Conservation (phyloP, 2,113 vertebrate genomes). For the Perca fluviatilis region DNA sequence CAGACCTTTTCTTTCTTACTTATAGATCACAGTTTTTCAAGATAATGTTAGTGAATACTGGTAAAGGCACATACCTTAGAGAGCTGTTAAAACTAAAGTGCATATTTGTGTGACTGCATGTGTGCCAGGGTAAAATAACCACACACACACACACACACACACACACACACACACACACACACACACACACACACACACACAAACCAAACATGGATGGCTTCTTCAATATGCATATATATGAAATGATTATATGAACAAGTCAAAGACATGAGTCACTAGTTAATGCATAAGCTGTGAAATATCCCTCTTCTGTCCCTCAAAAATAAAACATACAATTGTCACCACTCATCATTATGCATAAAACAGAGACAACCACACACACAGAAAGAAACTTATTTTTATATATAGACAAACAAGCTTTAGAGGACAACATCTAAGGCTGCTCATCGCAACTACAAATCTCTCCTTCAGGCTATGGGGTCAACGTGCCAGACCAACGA, state of each 20-base stretch:
- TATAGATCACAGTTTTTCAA: slow-evolving; percentile 7
- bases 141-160: background rate
- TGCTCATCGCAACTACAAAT: slow-evolving; percentile 41
- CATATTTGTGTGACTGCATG: slow-evolving; percentile 2
- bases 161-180: background rate
- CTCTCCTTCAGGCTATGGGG: slow-evolving; percentile 52
- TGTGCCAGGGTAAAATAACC: background rate
- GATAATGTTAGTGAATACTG: slow-evolving; percentile 20
- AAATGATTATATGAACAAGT: background rate
- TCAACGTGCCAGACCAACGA: slow-evolving; percentile 60
- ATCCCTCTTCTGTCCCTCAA: background rate
- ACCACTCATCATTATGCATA: background rate
- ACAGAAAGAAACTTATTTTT: slow-evolving; percentile 19
- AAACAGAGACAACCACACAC: background rate
- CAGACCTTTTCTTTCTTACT: background rate
- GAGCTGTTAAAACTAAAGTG: slow-evolving; percentile 1
- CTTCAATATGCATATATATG: background rate
- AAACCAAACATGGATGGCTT: background rate
- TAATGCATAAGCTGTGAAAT: slow-evolving; percentile 8
- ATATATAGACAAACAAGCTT: slow-evolving; percentile 34
- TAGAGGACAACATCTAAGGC: slow-evolving; percentile 36
- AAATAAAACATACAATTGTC: background rate
- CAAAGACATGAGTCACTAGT: slow-evolving; percentile 6
- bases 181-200: background rate
- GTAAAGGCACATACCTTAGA: slow-evolving; percentile 10